Evolutionary conservation across 1,140 invertebrate genomes (phyloP).

Genomic region (roundworm (Caenorhabditis elegans)): DNA sequence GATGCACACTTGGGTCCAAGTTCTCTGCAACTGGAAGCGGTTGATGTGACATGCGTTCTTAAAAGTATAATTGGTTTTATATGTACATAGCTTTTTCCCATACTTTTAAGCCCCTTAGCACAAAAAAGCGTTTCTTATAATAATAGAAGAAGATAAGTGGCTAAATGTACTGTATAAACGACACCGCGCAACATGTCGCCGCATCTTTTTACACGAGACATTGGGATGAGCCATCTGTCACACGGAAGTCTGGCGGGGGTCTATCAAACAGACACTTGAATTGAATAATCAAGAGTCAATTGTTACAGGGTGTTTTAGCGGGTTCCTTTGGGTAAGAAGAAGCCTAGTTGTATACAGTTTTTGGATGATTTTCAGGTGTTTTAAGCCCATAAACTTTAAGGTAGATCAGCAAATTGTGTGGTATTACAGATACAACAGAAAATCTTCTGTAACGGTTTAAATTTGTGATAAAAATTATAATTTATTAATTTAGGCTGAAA

Average conservation of each 20-base stretch:
- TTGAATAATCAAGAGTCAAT: not conserved
- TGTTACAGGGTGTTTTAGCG: not conserved
- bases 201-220: not conserved
- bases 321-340: not conserved
- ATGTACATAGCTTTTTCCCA: not conserved
- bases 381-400: too few species aligned
- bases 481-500: too few species aligned
- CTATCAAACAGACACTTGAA: slow-evolving; percentile 23
- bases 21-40: slow-evolving; percentile 73
- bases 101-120: not conserved
- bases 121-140: not conserved
- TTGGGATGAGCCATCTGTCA: slow-evolving; percentile 12
- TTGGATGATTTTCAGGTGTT: too few species aligned
- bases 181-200: slow-evolving; percentile 28
- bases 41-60: not conserved
- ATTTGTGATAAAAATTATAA: too few species aligned
- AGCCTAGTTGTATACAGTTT: too few species aligned
- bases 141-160: not conserved
- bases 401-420: too few species aligned
- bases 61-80: not conserved
- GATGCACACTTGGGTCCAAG: slow-evolving; percentile 95
- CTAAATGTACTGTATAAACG: not conserved
- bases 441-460: too few species aligned
- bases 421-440: not conserved
- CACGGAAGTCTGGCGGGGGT: not conserved